phyloP scores from a whole-genome alignment of 2,797 vertebrate species.

The Peromyscus eremicus region DNA sequence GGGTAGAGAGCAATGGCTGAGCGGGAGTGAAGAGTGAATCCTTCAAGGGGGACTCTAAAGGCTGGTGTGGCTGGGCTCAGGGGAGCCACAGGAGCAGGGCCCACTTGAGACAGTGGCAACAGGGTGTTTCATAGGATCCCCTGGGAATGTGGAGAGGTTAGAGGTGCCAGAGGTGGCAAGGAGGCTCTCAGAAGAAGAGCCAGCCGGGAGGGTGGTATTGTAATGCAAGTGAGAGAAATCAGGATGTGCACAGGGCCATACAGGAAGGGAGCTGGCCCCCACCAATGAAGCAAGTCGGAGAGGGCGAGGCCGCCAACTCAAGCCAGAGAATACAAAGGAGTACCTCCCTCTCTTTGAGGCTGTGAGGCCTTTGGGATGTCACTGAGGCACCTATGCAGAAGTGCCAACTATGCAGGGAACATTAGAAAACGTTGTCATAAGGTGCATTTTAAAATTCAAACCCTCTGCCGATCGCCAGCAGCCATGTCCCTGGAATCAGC shows the following conservation, averaged over 20 bases:
- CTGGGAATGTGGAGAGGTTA: neutral
- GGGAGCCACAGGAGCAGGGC: neutral
- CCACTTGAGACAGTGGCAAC: neutral
- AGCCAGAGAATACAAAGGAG: rapidly evolving
- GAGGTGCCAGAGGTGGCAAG: neutral
- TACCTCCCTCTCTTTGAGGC: neutral
- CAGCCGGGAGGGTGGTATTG: neutral
- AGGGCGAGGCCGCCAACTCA: neutral
- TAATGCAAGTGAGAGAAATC: neutral
- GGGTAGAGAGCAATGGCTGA: neutral
- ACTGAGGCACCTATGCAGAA: neutral
- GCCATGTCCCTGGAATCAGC: neutral
- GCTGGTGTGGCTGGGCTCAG: neutral
- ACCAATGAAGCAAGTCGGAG: neutral
- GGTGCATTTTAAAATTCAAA: neutral
- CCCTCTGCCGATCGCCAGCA: neutral
- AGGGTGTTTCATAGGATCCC: neutral
- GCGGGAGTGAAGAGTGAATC: neutral
- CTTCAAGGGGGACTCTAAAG: neutral
- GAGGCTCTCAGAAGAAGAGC: neutral
- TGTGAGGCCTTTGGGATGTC: neutral
- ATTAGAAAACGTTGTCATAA: neutral
- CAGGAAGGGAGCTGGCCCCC: neutral
- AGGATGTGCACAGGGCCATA: neutral
- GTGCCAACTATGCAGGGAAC: neutral